Conservation (phyloP, 2,797 vertebrate genomes). For the Pseudochromis fuscus region DNA sequence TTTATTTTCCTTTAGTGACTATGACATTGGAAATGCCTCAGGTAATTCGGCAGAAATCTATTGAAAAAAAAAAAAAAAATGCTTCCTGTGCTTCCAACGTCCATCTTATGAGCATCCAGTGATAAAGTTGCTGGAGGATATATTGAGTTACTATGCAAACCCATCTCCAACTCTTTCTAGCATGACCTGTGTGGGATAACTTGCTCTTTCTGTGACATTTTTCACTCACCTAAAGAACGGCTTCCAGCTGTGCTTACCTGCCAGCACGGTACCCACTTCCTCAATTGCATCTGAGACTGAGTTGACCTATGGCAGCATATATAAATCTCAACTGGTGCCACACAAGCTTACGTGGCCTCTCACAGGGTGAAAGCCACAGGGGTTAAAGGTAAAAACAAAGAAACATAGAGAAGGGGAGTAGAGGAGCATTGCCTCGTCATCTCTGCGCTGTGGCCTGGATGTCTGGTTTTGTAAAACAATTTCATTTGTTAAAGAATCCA, state of each 20-base stretch:
- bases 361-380: conserved; percentile 7
- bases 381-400: conserved; percentile 41
- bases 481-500: conserved; percentile 60
- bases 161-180: conserved; percentile 27
- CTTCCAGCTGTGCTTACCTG: conserved; percentile 42
- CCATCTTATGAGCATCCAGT: conserved; percentile 1
- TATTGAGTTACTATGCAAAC: conserved; percentile 43
- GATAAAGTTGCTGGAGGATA: conserved; percentile 24
- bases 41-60: conserved; percentile 40
- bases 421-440: no score
- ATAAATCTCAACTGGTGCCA: conserved; percentile 55
- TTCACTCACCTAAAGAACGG: conserved; percentile 50
- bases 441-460: conserved; percentile 24
- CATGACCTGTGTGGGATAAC: conserved; percentile 40
- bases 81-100: conserved; percentile 39
- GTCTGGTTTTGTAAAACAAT: conserved; percentile 52
- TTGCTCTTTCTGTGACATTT: conserved; percentile 62
- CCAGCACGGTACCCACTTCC: conserved; percentile 35
- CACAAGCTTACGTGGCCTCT: conserved; percentile 19
- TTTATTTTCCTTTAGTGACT: conserved; percentile 52
- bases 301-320: conserved; percentile 47
- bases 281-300: conserved; percentile 55
- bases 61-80: conserved; percentile 5
- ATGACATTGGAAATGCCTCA: conserved; percentile 45
- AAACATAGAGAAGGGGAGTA: background rate